A percentile compares a stretch with the other conserved stretches of the same genome.
Evolutionary conservation across 2,113 vertebrate species (phyloP).

Genomic region (Ginglymostoma cirratum): DNA sequence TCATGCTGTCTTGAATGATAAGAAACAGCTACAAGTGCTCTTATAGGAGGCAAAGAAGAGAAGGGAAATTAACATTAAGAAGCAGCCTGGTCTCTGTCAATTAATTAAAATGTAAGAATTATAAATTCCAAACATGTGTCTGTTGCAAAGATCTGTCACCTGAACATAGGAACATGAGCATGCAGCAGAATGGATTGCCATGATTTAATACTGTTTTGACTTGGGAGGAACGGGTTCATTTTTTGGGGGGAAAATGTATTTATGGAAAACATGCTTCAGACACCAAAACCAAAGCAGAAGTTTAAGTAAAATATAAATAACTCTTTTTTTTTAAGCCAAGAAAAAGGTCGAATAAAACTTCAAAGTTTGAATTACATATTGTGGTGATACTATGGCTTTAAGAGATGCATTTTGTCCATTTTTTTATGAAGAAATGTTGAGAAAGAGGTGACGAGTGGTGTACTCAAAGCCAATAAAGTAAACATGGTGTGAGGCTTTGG

Average conservation of each 20-base stretch:
- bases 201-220: background rate
- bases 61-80: background rate
- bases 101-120: background rate
- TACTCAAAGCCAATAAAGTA: no score
- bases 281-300: background rate
- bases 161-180: background rate
- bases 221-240: background rate
- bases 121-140: background rate
- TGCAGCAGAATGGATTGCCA: background rate
- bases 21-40: background rate
- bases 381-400: no score
- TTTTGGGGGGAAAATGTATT: background rate
- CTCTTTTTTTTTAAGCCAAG: background rate
- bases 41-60: background rate
- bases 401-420: no score
- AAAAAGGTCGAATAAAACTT: background rate
- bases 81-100: background rate
- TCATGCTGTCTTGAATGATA: background rate
- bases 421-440: no score
- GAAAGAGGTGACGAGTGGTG: no score
- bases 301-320: background rate
- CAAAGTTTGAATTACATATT: background rate
- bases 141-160: background rate
- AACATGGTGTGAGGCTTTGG: no score
- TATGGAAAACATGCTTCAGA: background rate